A percentile compares a stretch with the other conserved stretches of the same genome.
Conservation (phyloP, 2,797 vertebrate species). For the Tauraco hartlaubi region DNA sequence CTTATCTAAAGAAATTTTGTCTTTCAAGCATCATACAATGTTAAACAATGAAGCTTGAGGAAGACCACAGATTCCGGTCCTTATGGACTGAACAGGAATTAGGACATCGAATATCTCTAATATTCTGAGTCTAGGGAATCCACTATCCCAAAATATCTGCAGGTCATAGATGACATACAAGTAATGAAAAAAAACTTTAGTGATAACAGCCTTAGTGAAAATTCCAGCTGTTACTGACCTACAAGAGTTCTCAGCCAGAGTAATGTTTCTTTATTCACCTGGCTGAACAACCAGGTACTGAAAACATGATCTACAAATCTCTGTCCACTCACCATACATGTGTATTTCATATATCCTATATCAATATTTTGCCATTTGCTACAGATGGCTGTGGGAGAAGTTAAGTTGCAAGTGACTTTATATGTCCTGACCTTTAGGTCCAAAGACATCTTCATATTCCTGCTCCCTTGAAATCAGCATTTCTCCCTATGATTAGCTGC, state of each 20-base stretch:
- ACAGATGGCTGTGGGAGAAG: not conserved
- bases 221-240: not conserved
- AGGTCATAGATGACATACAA: not conserved
- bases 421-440: conserved; percentile 22
- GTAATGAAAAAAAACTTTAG: not conserved
- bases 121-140: not conserved
- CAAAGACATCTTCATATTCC: conserved; percentile 51
- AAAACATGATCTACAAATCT: not conserved
- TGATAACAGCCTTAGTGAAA: not conserved
- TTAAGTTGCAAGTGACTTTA: not conserved
- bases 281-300: not conserved
- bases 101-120: not conserved
- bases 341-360: not conserved
- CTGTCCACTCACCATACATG: not conserved
- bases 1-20: conserved; percentile 18
- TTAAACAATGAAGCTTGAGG: not conserved
- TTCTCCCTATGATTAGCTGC: conserved; percentile 47
- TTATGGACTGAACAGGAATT: not conserved
- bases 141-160: not conserved
- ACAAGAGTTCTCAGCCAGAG: not conserved
- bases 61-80: not conserved
- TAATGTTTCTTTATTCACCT: not conserved
- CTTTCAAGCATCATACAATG: not conserved
- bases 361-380: not conserved
- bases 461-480: conserved; percentile 28